These are phyloP conservation scores for Mionectes macconnelli DNA, from an alignment of 2,113 vertebrate species.

Conservation along the genomic window DNA sequence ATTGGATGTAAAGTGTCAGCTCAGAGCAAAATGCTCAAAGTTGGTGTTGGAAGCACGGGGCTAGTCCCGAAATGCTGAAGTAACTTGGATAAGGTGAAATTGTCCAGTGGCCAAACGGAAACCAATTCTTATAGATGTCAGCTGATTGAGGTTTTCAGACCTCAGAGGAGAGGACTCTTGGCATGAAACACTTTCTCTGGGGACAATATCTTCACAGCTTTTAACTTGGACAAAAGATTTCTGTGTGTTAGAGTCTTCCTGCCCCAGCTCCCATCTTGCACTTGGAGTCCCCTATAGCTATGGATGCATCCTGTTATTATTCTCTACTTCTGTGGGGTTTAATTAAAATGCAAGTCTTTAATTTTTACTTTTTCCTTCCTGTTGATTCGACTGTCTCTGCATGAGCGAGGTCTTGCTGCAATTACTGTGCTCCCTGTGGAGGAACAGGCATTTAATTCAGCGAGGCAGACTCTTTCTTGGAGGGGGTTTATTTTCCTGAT, in stretches of 20 bases:
- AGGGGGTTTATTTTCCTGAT: constrained; percentile 35
- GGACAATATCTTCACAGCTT: background rate
- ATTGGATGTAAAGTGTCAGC: background rate
- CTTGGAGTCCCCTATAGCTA: background rate
- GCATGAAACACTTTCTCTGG: background rate
- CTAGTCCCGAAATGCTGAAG: background rate
- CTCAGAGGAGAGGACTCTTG: background rate
- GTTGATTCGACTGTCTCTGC: constrained; percentile 10
- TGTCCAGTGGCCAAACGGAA: background rate
- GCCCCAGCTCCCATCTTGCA: background rate
- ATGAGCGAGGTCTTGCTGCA: background rate
- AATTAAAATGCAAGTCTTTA: constrained; percentile 61
- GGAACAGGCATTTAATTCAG: constrained; percentile 37
- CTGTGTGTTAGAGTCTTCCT: background rate
- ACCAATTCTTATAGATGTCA: rapidly evolving
- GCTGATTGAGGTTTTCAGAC: background rate
- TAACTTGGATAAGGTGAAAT: background rate
- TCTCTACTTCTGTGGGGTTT: background rate
- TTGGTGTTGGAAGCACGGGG: background rate
- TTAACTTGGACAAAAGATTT: background rate
- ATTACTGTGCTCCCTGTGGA: constrained; percentile 51
- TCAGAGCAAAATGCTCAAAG: background rate
- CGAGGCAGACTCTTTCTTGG: background rate
- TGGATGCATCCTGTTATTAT: background rate
- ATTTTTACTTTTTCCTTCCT: constrained; percentile 64